Conservation (phyloP, 2,113 vertebrate genomes). For the Otocyon megalotis region DNA sequence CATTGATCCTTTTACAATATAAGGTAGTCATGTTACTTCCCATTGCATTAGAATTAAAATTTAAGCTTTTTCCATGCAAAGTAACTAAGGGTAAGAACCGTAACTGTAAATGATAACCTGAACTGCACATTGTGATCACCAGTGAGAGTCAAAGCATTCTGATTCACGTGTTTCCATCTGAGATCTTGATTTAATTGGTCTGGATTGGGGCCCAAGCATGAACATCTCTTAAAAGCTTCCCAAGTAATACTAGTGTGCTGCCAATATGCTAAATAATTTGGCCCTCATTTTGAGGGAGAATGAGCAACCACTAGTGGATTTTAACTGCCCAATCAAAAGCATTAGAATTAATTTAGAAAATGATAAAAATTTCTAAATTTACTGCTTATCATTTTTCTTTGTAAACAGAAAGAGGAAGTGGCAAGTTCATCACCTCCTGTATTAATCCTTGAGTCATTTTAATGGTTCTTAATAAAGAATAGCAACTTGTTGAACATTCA, state of each 20-base stretch:
- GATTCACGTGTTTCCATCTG: background rate
- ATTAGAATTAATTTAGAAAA: background rate
- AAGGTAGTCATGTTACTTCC: background rate
- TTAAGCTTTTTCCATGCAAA: background rate
- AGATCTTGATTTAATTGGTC: background rate
- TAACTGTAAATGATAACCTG: background rate
- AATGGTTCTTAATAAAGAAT: background rate
- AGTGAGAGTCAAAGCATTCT: background rate
- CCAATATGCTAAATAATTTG: background rate
- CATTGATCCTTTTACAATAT: background rate
- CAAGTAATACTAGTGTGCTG: accelerated
- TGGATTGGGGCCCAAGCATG: background rate
- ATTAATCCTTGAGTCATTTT: background rate
- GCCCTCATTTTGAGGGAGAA: background rate
- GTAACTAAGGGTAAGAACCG: background rate
- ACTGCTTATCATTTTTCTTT: background rate
- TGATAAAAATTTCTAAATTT: background rate
- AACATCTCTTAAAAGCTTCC: background rate
- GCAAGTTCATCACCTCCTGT: background rate
- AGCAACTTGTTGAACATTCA: background rate
- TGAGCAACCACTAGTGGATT: background rate
- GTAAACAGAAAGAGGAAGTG: background rate
- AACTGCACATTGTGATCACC: background rate
- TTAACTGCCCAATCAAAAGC: background rate
- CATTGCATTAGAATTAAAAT: background rate